These are phyloP conservation scores for Stenolophus ochropezus DNA, from an alignment of 2,888 invertebrate species.

Conservation along the genomic window DNA sequence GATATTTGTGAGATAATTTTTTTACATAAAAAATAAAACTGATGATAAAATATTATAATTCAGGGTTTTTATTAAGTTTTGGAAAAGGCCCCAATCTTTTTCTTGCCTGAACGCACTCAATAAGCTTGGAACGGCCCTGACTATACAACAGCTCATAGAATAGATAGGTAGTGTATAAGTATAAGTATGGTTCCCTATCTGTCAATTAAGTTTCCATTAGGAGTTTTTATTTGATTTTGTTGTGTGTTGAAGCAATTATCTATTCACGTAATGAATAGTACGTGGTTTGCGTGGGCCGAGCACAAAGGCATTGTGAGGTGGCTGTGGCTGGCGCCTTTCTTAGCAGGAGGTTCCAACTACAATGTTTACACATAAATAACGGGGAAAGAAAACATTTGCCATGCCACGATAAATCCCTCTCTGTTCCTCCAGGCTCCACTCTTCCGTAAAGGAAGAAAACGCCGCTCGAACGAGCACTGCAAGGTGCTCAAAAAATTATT, in stretches of 20 bases:
- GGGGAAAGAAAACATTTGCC: slow-evolving; percentile 53
- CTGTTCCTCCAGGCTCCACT: not conserved
- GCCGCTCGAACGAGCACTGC: slow-evolving; percentile 6
- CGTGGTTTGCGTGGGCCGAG: not conserved
- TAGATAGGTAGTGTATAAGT: no score
- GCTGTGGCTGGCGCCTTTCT: not conserved
- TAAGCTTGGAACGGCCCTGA: no score
- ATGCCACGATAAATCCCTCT: slow-evolving; percentile 49
- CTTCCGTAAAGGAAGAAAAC: slow-evolving; percentile 15
- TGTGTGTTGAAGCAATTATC: not conserved
- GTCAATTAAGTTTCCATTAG: not conserved
- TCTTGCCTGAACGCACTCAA: no score
- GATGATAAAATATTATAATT: no score
- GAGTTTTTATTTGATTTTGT: not conserved
- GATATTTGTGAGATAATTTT: no score
- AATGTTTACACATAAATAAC: slow-evolving; percentile 60
- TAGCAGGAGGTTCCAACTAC: slow-evolving; percentile 42
- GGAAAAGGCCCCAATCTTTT: no score
- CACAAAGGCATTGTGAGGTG: slow-evolving; percentile 17
- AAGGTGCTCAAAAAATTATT: slow-evolving; percentile 42
- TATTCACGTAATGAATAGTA: not conserved
- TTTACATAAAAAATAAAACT: no score
- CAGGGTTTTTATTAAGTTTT: no score
- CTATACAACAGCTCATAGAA: no score
- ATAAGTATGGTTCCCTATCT: no score